These are phyloP conservation scores for Leucophenga varia DNA, from an alignment of 1,140 invertebrate genomes.

Conservation along the genomic window DNA sequence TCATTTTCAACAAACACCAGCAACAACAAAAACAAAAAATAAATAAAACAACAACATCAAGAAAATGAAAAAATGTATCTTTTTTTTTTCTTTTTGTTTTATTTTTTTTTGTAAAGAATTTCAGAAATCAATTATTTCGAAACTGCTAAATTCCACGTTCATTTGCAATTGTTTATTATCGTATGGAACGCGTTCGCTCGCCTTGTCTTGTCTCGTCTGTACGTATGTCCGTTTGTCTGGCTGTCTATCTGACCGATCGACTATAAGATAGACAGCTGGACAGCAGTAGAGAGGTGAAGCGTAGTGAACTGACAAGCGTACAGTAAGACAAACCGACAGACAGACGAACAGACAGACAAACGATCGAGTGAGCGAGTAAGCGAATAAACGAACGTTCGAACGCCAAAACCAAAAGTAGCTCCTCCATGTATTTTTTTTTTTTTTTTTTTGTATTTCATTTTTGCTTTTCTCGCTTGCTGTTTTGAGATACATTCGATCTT, in stretches of 20 bases:
- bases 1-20: constrained; percentile 3
- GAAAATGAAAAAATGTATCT: too few species aligned
- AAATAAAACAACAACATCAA: constrained; percentile 2
- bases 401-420: constrained; percentile 31
- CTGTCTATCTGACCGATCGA: constrained; percentile 5
- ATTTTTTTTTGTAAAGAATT: constrained; percentile 35
- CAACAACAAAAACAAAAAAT: background rate
- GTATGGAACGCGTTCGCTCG: too few species aligned
- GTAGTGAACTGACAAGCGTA: background rate
- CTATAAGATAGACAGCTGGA: constrained; percentile 17
- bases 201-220: too few species aligned
- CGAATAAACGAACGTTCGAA: constrained; percentile 14
- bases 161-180: constrained; percentile 54
- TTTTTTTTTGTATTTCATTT: too few species aligned
- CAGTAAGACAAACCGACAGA: constrained; percentile 4
- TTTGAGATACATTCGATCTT: too few species aligned
- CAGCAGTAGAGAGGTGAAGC: constrained; percentile 2
- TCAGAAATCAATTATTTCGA: constrained; percentile 53
- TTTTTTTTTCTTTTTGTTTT: too few species aligned
- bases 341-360: constrained; percentile 1
- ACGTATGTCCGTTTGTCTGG: too few species aligned
- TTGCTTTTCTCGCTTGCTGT: too few species aligned
- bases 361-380: constrained; percentile 30
- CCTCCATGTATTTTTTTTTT: too few species aligned
- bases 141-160: constrained; percentile 49